These are phyloP conservation scores for Zaprionus ghesquierei DNA, from an alignment of 1,140 invertebrate species.

Conservation along the genomic window DNA sequence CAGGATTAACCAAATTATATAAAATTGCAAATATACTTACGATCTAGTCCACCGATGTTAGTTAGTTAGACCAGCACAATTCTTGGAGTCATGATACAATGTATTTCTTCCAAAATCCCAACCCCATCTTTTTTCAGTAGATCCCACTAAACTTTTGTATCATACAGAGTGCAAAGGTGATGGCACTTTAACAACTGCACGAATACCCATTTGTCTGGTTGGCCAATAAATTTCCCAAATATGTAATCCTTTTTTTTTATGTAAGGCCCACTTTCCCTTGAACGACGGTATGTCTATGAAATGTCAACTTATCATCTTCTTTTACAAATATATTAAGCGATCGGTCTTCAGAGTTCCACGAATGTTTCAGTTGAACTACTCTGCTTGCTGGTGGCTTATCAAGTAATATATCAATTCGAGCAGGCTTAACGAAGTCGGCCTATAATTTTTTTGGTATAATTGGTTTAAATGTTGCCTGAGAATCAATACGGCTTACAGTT, in stretches of 20 bases:
- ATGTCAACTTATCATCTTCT: slow-evolving; percentile 98
- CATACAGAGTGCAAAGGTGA: slow-evolving; percentile 94
- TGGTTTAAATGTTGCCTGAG: slow-evolving; percentile 90
- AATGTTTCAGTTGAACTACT: slow-evolving; percentile 95
- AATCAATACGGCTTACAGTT: slow-evolving; percentile 90
- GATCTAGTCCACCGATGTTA: slow-evolving; percentile 98
- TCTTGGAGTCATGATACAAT: slow-evolving; percentile 94
- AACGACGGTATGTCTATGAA: slow-evolving; percentile 99
- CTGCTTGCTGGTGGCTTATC: slow-evolving; percentile 96
- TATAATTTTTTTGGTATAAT: slow-evolving; percentile 92
- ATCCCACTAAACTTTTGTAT: no score
- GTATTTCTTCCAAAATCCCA: slow-evolving; percentile 99
- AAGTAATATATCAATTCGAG: slow-evolving; percentile 95
- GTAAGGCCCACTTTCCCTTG: slow-evolving; percentile 97
- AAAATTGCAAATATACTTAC: slow-evolving; percentile 87
- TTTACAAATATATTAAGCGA: slow-evolving; percentile 99
- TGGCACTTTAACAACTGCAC: slow-evolving; percentile 99
- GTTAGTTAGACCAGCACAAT: slow-evolving; percentile 95
- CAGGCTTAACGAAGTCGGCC: slow-evolving; percentile 92
- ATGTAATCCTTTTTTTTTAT: slow-evolving; percentile 97
- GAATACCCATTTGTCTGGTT: slow-evolving; percentile 97
- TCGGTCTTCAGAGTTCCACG: slow-evolving; percentile 98
- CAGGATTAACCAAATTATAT: no score
- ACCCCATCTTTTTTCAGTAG: slow-evolving; percentile 98
- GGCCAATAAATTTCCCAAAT: slow-evolving; percentile 99